A percentile compares a stretch with the other conserved stretches of the same genome.
These are phyloP conservation scores for Marmota monax DNA, from an alignment of 2,113 vertebrate genomes.

Conservation along the genomic window DNA sequence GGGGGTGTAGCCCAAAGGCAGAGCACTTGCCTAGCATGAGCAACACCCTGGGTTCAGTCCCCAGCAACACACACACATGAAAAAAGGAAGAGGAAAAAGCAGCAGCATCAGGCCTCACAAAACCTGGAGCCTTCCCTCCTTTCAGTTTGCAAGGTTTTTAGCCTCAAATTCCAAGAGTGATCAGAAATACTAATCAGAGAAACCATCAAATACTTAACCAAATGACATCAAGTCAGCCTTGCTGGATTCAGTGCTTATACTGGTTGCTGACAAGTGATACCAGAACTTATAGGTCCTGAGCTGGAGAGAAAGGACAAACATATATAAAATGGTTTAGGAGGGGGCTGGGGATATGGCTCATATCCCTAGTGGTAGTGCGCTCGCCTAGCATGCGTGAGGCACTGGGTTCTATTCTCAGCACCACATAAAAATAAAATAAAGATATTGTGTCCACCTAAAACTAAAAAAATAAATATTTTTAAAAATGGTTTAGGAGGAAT, in stretches of 20 bases:
- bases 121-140: constrained; percentile 4
- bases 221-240: neutral
- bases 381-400: no score
- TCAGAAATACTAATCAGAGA: constrained; percentile 38
- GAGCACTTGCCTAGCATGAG: neutral
- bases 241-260: neutral
- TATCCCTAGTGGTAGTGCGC: no score
- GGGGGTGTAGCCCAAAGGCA: neutral
- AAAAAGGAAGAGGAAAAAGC: neutral
- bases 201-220: constrained; percentile 25
- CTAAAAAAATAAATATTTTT: no score
- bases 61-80: neutral
- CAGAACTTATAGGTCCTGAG: neutral
- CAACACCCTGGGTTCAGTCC: neutral
- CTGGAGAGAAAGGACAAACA: constrained; percentile 30
- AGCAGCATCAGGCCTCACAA: neutral
- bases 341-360: no score
- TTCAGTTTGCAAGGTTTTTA: neutral
- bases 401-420: no score
- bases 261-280: neutral
- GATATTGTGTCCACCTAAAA: no score
- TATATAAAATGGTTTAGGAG: neutral
- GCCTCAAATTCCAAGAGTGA: neutral
- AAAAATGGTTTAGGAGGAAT: neutral
- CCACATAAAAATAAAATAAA: no score